phyloP scores from a whole-genome alignment of 2,113 vertebrate species.

The Gobio gobio region DNA sequence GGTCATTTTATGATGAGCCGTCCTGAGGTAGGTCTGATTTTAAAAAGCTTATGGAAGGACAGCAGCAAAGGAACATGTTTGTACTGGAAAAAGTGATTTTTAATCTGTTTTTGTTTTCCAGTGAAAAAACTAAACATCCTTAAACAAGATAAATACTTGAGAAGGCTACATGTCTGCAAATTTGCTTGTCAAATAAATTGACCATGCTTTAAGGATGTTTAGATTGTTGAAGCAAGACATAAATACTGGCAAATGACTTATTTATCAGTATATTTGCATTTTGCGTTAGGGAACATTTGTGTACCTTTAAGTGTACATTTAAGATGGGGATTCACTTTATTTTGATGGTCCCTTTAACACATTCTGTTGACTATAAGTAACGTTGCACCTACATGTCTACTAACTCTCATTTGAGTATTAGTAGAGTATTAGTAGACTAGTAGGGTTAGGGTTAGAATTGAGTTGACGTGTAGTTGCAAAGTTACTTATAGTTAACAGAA shows the following conservation, averaged over 20 bases:
- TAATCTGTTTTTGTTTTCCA: background rate
- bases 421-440: too few species aligned
- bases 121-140: constrained; percentile 21
- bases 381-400: too few species aligned
- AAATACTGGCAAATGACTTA: background rate
- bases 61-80: background rate
- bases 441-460: too few species aligned
- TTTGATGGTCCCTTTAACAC: too few species aligned
- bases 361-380: too few species aligned
- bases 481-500: too few species aligned
- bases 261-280: background rate
- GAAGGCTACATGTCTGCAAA: background rate
- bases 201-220: background rate
- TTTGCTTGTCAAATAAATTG: background rate
- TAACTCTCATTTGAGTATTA: too few species aligned
- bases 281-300: too few species aligned
- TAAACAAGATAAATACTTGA: background rate
- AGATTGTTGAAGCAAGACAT: background rate
- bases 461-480: too few species aligned
- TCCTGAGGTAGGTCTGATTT: constrained; percentile 7
- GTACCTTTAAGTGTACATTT: background rate
- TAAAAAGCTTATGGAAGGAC: background rate
- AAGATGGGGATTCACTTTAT: background rate
- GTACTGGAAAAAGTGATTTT: background rate
- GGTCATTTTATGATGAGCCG: background rate